Base-by-base conservation (phyloP, 2,113 vertebrate species). In the Meriones unguiculatus region DNA sequence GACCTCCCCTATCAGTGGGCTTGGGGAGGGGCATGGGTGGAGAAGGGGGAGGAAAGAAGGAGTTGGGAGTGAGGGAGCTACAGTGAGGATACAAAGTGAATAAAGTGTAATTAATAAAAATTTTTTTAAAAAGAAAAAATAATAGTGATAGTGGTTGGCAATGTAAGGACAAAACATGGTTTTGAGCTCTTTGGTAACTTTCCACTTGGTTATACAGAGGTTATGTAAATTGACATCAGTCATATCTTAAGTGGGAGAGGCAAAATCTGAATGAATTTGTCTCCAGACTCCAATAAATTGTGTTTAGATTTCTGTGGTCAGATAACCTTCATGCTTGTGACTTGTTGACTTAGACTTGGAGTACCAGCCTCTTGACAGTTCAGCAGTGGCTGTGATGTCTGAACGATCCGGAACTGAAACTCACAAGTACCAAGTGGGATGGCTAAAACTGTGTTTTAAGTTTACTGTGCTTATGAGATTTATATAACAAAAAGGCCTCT, bases 121-220 rank as follows among this genome's bases (percentile, higher is more conserved):
- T 5, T 46, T 46, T 46, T 46, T 46, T 5, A 46, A 46, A 46
- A 46, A 46, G 46, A 46, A 46, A 46, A 46, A 46, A 57, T 15
- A 15, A 12, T 57, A 57, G 12, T 14, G 32, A 75, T 10, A 89
- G 59, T 72, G 24, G 59, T 80, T 76, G 91, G 22, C 25, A 81
- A 86, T 93, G 11, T 81, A 91, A 95, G 59, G 78, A n/a, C n/a
- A 95, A 94, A 92, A 75, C n/a, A 64, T 54, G 32, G 4, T 69
- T 95, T 81, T 38, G 72, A 75, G 9, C 3, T n/a, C 72, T 41
- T 75, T 24, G 72, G 9, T 75, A 75, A 75, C n/a, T 15, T 81
- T 25, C 59, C 54, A 67, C 57, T 77, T 88, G 85, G 81, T 90
- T 57, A 76, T 18, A 77, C 14, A 87, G 70, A 93, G 25, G 65